phyloP scores from a whole-genome alignment of 2,797 vertebrate genomes.

The Lacerta bilineata region DNA sequence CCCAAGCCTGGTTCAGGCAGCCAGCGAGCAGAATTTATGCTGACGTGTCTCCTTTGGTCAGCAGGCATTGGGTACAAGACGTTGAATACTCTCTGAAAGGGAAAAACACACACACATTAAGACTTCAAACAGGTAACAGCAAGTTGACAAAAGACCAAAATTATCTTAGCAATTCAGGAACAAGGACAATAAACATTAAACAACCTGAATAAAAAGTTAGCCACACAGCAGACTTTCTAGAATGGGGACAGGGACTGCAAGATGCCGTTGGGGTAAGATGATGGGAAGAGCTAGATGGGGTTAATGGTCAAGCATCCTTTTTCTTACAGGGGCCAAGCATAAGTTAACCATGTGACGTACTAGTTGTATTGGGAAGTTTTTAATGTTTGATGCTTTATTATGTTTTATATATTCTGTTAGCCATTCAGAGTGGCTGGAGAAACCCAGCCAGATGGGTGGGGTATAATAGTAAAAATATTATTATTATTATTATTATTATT shows the following conservation, averaged over 20 bases:
- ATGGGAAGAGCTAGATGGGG: too few relatives aligned
- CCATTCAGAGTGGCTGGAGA: too few relatives aligned
- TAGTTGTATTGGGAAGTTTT: too few relatives aligned
- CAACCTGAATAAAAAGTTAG: background rate
- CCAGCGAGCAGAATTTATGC: constrained; percentile 99
- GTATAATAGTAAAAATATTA: too few relatives aligned
- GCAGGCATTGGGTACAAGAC: constrained; percentile 99
- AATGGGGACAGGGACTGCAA: background rate
- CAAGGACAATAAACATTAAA: background rate
- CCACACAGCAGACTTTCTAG: background rate
- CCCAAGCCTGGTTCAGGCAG: constrained; percentile 96
- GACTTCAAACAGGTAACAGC: constrained; percentile 54
- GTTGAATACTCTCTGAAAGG: constrained; percentile 93
- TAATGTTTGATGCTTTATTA: too few relatives aligned
- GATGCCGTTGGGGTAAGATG: background rate
- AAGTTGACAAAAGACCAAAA: constrained; percentile 34
- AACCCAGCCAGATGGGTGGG: too few relatives aligned
- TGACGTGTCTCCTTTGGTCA: constrained; percentile 97
- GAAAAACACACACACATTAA: constrained; percentile 49
- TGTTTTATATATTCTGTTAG: background rate
- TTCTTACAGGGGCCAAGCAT: too few relatives aligned
- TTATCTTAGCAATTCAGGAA: constrained; percentile 19
- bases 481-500: too few relatives aligned
- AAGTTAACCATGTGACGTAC: too few relatives aligned
- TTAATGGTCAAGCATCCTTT: too few relatives aligned